These are phyloP conservation scores for Melopsittacus undulatus DNA, from an alignment of 2,797 vertebrate genomes.

Conservation along the genomic window DNA sequence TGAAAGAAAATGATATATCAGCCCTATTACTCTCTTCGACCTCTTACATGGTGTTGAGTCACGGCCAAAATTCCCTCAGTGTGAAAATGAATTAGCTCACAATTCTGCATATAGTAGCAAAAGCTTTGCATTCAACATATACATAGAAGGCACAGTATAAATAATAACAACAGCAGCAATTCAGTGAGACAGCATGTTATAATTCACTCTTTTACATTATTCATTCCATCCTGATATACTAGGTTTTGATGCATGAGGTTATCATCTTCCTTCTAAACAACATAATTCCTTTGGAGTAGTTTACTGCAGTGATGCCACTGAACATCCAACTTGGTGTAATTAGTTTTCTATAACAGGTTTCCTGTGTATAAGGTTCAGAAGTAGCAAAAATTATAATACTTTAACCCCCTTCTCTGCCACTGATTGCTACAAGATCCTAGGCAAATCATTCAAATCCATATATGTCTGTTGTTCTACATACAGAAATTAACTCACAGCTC, in stretches of 20 bases:
- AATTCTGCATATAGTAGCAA: constrained; percentile 52
- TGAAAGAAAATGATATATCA: constrained; percentile 43
- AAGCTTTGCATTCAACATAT: constrained; percentile 37
- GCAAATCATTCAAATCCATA: background rate
- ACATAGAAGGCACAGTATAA: constrained; percentile 32
- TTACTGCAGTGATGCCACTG: constrained; percentile 38
- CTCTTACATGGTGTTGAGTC: constrained; percentile 7
- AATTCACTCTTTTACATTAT: constrained; percentile 57
- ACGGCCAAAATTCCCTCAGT: constrained; percentile 48
- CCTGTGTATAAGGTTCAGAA: background rate
- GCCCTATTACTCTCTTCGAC: constrained; percentile 4
- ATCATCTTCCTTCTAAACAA: constrained; percentile 44
- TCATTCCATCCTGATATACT: constrained; percentile 54
- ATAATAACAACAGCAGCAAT: constrained; percentile 36
- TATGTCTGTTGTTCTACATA: background rate
- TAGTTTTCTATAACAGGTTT: background rate
- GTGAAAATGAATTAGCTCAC: constrained; percentile 53
- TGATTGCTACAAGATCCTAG: background rate
- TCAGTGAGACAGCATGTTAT: constrained; percentile 12
- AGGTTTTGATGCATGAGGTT: constrained; percentile 44
- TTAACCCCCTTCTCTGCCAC: background rate
- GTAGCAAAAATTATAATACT: background rate
- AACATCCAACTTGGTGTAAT: constrained; percentile 37
- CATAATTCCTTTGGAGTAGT: constrained; percentile 30
- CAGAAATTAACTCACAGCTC: background rate